Evolutionary conservation across 2,888 invertebrate species (phyloP).

Genomic region (Parnassius apollo): DNA sequence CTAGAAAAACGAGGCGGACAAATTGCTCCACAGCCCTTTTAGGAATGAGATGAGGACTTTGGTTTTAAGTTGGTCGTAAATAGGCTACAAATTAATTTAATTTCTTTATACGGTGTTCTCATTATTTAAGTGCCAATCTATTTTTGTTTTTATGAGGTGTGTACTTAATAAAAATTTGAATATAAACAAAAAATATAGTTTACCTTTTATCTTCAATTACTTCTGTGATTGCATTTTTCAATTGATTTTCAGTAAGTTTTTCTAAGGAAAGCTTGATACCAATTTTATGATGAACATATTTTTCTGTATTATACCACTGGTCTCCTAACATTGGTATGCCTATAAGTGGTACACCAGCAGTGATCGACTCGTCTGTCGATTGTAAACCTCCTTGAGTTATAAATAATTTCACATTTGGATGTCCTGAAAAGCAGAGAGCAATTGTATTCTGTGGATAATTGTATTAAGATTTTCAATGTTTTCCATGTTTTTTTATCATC

Average conservation of each 20-base stretch:
- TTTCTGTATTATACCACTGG: slow-evolving; percentile 51
- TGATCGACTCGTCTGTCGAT: slow-evolving; percentile 58
- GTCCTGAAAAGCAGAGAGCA: slow-evolving; percentile 34
- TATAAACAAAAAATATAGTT: neutral
- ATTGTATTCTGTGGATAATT: no score
- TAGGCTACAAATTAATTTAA: no score
- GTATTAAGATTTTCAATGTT: no score
- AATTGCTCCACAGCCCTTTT: no score
- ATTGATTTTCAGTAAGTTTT: slow-evolving; percentile 35
- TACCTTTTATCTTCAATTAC: slow-evolving; percentile 34
- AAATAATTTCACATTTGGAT: slow-evolving; percentile 61
- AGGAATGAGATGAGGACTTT: no score
- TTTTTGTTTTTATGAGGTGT: no score
- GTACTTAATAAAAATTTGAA: no score
- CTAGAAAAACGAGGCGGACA: no score
- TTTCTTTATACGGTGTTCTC: no score
- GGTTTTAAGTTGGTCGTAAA: no score
- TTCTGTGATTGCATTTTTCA: slow-evolving; percentile 37
- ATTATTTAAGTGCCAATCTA: no score
- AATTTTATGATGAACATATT: slow-evolving; percentile 40
- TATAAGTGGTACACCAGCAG: slow-evolving; percentile 50
- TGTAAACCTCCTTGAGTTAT: slow-evolving; percentile 63
- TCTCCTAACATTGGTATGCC: slow-evolving; percentile 56
- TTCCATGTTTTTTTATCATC: no score
- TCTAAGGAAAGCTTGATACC: slow-evolving; percentile 44